Percentiles rank a stretch among this genome's conserved stretches.
Evolutionary conservation across 2,113 vertebrate species (phyloP).

Genomic region (Heloderma charlesbogerti): DNA sequence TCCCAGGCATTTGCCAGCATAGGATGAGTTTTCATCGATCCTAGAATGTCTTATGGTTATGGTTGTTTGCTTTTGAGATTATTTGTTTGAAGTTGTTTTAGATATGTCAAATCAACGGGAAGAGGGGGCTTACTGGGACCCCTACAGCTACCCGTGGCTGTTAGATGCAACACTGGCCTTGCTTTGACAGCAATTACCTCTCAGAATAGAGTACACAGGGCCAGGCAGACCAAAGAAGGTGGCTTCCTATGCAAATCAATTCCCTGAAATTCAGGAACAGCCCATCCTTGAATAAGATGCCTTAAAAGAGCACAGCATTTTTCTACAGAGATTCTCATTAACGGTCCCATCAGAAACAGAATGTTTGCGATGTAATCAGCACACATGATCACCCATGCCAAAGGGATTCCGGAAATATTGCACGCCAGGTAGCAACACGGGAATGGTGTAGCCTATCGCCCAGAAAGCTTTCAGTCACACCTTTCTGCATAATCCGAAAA

Average conservation of each 20-base stretch:
- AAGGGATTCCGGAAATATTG: neutral
- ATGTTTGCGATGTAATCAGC: neutral
- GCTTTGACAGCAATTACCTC: no score
- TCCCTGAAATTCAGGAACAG: neutral
- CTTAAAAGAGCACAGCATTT: neutral
- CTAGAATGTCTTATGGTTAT: no score
- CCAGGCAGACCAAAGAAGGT: neutral
- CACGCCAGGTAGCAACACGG: neutral
- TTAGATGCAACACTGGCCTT: no score
- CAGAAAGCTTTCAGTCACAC: neutral
- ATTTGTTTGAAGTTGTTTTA: no score
- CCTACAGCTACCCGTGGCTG: no score
- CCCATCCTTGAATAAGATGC: neutral
- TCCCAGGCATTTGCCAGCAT: no score
- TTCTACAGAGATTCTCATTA: neutral
- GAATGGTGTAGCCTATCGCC: neutral
- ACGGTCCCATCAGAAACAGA: neutral
- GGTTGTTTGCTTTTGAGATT: no score
- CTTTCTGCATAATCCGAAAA: neutral
- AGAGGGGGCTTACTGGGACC: no score
- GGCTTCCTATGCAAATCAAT: no score
- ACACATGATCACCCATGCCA: no score
- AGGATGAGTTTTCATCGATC: no score
- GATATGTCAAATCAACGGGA: no score
- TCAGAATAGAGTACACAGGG: neutral